Evolutionary conservation across 2,113 vertebrate species (phyloP), one percentile per base, ranked within the genome.

Genomic region (Callipepla squamata): DNA sequence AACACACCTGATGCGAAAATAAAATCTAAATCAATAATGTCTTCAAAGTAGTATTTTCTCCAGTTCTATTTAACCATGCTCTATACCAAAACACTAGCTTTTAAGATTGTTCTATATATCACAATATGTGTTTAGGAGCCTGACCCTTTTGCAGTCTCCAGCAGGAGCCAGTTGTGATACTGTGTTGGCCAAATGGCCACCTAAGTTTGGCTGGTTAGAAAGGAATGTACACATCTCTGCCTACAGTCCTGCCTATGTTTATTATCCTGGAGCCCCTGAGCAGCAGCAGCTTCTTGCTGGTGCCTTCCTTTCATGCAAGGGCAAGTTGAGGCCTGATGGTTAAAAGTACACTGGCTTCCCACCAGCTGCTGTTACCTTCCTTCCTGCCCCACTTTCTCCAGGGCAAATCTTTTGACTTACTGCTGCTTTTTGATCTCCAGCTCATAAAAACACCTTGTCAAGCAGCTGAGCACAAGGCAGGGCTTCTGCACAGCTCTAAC

Each of bases 401-500:
- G 66, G 69, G 47, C 38, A 90, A 63, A 82, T 21, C 34, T 36
- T 85, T 40, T 50, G 63, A 23, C 22, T 80, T 19, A 8, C 40
- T 84, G 48, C 9, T 85, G 26, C 40, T 23, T 91, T 87, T 85
- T 58, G 48, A 65, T n/a, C 70, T 89, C 67, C 50, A 72, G 15
- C 61, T 61, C 57, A 40, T 25, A 81, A 94, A 80, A 89, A 55
- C 42, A 38, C 5, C 6, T 50, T 11, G 1, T 30, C 4, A 17
- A 1, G 4, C 19, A 66, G 38, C 53, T 7, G 53, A 75, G 55
- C 0, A 0, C 13, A 21, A 53, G 36, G 11, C 1, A 0, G 21
- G 44, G 25, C 47, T 83, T 70, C 57, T 88, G 25, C 47, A 65
- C 10, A 67, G 34, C 47, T 67, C 26, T 68, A 50, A 47, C 12